Conservation (phyloP, 2,888 invertebrate species). For the Archaeoteleia sp. region DNA sequence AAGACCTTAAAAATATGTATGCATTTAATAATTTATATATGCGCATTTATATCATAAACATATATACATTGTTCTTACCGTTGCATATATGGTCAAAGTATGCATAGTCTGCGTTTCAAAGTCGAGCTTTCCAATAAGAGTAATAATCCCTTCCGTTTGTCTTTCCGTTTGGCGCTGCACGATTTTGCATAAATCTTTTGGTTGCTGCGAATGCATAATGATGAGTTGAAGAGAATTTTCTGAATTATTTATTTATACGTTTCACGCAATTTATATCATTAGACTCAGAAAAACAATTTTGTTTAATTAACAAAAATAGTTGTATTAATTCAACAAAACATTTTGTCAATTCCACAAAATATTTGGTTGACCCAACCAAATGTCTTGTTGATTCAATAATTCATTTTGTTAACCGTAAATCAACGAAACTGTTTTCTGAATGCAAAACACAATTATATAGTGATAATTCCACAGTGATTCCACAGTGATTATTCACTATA, state of each 20-base stretch:
- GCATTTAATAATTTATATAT: not conserved
- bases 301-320: no score
- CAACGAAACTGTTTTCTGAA: no score
- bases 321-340: no score
- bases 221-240: slow-evolving; percentile 2
- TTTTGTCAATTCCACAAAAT: no score
- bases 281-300: no score
- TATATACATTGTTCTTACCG: slow-evolving; percentile 79
- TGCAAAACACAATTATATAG: slow-evolving; percentile 9
- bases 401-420: no score
- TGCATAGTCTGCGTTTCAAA: slow-evolving; percentile 93
- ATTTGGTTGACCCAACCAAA: no score
- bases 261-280: not conserved
- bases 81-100: slow-evolving; percentile 88
- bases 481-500: no score
- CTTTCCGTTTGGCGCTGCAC: slow-evolving; percentile 85
- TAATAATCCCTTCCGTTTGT: slow-evolving; percentile 87
- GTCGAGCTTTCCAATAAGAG: slow-evolving; percentile 86
- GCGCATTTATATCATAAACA: not conserved
- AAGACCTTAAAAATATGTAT: no score
- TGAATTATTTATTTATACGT: not conserved
- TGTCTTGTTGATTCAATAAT: no score
- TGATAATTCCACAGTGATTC: no score
- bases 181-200: slow-evolving; percentile 82
- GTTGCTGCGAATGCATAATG: slow-evolving; percentile 64